Evolutionary conservation across 2,113 vertebrate genomes (phyloP).

Genomic region (Vulpes vulpes): DNA sequence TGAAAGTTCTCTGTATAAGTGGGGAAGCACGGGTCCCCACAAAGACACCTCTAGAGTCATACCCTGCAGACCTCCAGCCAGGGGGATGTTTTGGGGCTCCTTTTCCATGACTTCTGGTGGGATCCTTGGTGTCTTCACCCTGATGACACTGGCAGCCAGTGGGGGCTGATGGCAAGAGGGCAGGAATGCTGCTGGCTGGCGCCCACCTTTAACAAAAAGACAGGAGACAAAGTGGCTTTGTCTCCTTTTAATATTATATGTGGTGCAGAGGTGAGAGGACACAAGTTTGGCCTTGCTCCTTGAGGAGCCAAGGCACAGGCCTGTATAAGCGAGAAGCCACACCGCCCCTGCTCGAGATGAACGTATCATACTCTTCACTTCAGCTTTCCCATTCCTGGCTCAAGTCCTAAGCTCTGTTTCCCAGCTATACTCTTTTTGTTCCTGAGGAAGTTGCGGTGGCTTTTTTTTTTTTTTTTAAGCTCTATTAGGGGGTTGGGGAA

Average conservation of each 20-base stretch:
- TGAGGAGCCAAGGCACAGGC: background rate
- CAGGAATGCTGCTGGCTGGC: background rate
- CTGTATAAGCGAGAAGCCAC: background rate
- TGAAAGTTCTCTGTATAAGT: background rate
- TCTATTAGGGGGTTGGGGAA: conserved; percentile 69
- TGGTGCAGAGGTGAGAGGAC: background rate
- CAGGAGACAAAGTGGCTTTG: background rate
- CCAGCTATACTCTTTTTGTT: background rate
- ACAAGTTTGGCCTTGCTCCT: background rate
- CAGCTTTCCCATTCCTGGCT: background rate
- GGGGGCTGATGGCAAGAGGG: background rate
- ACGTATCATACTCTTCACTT: background rate
- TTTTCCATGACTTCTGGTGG: background rate
- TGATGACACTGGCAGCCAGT: background rate
- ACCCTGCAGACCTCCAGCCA: background rate
- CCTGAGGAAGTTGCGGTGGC: conserved; percentile 60
- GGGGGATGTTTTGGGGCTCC: background rate
- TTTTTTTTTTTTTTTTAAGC: background rate
- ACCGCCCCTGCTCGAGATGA: background rate
- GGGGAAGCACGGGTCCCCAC: background rate
- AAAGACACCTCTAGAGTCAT: background rate
- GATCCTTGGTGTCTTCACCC: background rate
- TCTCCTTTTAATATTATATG: background rate
- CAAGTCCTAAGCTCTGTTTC: background rate
- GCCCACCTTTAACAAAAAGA: background rate